Evolutionary conservation across 2,888 invertebrate genomes (phyloP), one percentile per base, ranked within the genome.

Genomic region (Hyposoter dolosus): DNA sequence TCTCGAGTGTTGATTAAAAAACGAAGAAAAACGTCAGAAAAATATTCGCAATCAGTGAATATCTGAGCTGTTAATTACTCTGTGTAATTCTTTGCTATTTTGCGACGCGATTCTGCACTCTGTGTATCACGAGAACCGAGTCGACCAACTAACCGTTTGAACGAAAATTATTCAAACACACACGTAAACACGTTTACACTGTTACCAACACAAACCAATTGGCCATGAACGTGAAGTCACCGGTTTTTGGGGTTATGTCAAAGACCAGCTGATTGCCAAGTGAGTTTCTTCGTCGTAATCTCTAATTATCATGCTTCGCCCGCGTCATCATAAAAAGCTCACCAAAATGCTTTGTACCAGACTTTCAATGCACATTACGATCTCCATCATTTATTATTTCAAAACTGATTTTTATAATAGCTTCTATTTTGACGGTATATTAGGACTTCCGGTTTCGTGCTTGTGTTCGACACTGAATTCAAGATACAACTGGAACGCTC

Each of bases 1-100:
- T 56, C 56, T 89, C 84, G 12, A 7, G 40, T 32, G 1, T 50
- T 7, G n/a, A 32, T 17, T 17, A 63, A 50, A 7, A 32, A 12
- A 56, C 19, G 32, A 43, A 50, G n/a, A 15, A 7, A 43, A n/a
- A 43, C 43, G 23, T 4, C 2, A 35, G 28, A 32, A 32, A 65
- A n/a, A n/a, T 56, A 23, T 9, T 28, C 1, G 7, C 40, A 10
- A 15, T 28, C 15, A 28, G 28, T 15, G 12, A 60, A 28, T 60
- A 28, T 28, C 15, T 9, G 10, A 56, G 56, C 10, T 56, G 3
- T 23, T 0, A 23, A 17, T 56, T 10, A 56, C 7, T 56, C 23
- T 23, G 10, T 1, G 5, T 10, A 56, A 19, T 19, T 56, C 10
- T 56, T 19, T 17, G n/a, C 17, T 19, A 53, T 56, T 56, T 12